Base-by-base conservation (phyloP, 1,140 invertebrate species). In the Caenorhabditis elegans region DNA sequence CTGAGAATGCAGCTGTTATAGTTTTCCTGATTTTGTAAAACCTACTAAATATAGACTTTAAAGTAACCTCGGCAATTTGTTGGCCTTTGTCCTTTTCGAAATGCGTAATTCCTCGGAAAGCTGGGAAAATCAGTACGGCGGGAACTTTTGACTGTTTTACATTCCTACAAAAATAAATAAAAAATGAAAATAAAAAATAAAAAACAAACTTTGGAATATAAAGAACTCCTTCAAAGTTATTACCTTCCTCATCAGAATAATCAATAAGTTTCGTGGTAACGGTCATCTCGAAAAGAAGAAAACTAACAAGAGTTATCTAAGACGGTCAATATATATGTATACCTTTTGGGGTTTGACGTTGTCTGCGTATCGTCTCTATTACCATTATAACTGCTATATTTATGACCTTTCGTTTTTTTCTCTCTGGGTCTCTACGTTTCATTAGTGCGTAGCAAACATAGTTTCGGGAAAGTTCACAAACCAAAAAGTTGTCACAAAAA, bases 71-170 rank as follows among this genome's bases (percentile, higher is more conserved):
- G 10, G 86, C 86, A 36, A 87, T 36, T 51, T 85, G 46, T 1
- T 83, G 34, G 13, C 84, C 84, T 39, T 22, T 85, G 28, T 82
- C 84, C 28, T 76, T 81, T 43, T 86, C 86, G n/a, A 87, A 83
- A n/a, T 80, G 65, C 28, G 51, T 51, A 11, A 65, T 39, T 75
- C 86, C 86, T 28, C 24, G 34, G 46, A 86, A 87, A 34, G 86
- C 86, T 28, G 80, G 86, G 31, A 78, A 81, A 17, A 86, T 55
- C 8, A 86, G 26, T 31, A 86, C 86, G 11, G 81, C 80, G 3
- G 86, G 86, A 15, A 86, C 31, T 19, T 80, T 28, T 47, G 22
- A 51, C 26, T 80, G 70, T 22, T 76, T 53, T 5, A 55, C 53
- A 47, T 49, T 83, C 31, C 60, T 65, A 8, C 2, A 31, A 49